Percentiles rank a stretch among this genome's conserved stretches.
Conservation (phyloP, 2,888 invertebrate species). For the Protonemura montana region DNA sequence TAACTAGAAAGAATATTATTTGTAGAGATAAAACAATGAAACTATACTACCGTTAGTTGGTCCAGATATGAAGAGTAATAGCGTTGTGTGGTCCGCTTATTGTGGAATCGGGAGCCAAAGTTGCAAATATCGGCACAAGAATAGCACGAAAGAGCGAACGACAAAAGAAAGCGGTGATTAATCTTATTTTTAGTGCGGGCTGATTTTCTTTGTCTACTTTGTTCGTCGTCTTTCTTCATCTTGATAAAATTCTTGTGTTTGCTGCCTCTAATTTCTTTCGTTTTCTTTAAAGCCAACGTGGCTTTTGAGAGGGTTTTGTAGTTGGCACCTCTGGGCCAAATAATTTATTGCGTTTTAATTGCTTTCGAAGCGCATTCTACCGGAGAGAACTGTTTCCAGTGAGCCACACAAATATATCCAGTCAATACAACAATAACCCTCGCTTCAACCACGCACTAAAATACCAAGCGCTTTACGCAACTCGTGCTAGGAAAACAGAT, state of each 20-base stretch:
- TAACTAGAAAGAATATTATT: constrained; percentile 13
- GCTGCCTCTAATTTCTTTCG: neutral
- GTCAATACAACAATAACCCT: neutral
- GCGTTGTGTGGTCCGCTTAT: neutral
- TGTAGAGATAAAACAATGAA: constrained; percentile 26
- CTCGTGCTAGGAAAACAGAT: too few species aligned
- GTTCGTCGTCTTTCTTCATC: constrained; percentile 27
- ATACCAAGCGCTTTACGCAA: too few species aligned
- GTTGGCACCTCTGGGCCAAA: neutral
- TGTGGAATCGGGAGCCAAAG: constrained; percentile 24
- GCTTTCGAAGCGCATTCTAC: neutral
- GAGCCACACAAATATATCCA: neutral
- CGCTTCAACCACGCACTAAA: neutral
- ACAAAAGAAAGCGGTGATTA: constrained; percentile 32
- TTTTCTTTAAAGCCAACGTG: neutral
- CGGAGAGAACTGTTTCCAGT: neutral
- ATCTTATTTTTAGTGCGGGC: constrained; percentile 37
- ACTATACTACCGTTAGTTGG: neutral
- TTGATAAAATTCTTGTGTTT: constrained; percentile 33
- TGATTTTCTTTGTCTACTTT: constrained; percentile 32
- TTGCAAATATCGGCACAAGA: constrained; percentile 19
- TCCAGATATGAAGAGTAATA: constrained; percentile 17
- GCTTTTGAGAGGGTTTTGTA: neutral
- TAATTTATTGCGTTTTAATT: neutral
- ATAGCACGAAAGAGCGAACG: constrained; percentile 16